Evolutionary conservation across 2,797 vertebrate genomes (phyloP).

Genomic region (Scolopax bukidnonensis): DNA sequence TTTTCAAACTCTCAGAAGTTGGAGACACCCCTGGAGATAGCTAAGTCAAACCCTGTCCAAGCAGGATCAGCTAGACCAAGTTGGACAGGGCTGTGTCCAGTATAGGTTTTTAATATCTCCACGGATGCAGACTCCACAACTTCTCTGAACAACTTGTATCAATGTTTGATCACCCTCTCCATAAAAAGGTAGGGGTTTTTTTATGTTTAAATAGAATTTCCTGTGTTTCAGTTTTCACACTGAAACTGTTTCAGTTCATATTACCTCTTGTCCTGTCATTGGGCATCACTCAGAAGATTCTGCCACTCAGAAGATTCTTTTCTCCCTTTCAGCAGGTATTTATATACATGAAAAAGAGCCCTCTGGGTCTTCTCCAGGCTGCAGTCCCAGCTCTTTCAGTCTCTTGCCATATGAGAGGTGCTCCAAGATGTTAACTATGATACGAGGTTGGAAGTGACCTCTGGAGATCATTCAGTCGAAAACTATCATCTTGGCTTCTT

Average conservation of each 20-base stretch:
- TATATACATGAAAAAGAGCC: not conserved
- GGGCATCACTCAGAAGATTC: not conserved
- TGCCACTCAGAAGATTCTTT: not conserved
- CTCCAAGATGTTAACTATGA: not conserved
- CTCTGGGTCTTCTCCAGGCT: not conserved
- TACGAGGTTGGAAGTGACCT: no score
- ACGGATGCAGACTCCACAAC: not conserved
- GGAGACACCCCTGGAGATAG: not conserved
- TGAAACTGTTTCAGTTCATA: not conserved
- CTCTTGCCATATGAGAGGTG: not conserved
- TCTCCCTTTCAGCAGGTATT: not conserved
- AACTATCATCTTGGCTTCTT: not conserved
- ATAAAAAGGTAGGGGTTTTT: not conserved
- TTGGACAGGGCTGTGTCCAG: not conserved
- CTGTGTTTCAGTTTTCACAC: not conserved
- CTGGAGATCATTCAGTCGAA: no score
- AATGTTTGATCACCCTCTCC: not conserved
- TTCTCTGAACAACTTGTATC: fast-evolving
- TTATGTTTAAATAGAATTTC: not conserved
- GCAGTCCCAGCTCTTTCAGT: not conserved
- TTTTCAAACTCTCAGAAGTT: not conserved
- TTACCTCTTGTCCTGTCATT: not conserved
- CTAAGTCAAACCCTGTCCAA: not conserved
- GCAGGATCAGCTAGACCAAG: not conserved
- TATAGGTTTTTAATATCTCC: not conserved